Evolutionary conservation across 2,888 invertebrate genomes (phyloP), one percentile per base, ranked within the genome.

Genomic region (Athripsodes cinereus): DNA sequence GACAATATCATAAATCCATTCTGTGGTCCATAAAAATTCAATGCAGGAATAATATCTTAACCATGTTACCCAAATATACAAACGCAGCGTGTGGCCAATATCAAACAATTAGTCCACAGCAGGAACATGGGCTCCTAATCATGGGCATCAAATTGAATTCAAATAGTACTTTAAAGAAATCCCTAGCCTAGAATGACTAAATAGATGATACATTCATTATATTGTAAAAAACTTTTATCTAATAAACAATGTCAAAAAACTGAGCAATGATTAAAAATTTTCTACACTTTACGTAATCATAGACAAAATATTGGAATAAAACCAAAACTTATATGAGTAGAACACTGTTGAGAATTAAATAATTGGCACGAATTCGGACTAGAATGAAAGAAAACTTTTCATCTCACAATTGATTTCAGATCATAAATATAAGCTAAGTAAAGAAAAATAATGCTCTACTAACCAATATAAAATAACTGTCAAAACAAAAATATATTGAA

Each of bases 231-330:
- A 13, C 2, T 47, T 20, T 21, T 22, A 22, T 16, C 50, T 50
- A 50, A 50, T 50, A 22, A n/a, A 50, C 16, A 50, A 10, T 20
- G 11, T 22, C 2, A 46, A 46, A 16, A 55, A 55, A 52, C 52
- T 59, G 59, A 59, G 59, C 56, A 59, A 56, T 56, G 56, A 59
- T 59, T 52, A 59, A 56, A 59, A 60, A 50, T 56, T 60, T 60
- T 52, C 53, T 53, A 50, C 13, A 22, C 16, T 48, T 48, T 19
- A 20, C 2, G 11, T 48, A 48, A 48, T 11, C 48, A 19, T 19
- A 48, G 18, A 48, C 19, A 48, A 6, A 48, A 48, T 19, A 48
- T 2, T 48, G 6, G 19, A 2, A 48, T 20, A 48, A 18, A 5
- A 44, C 26, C 26, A 26, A 40, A 40, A n/a, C 40, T 13, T 40